Conservation (phyloP, 2,888 invertebrate genomes). For the Leucozona laternaria region DNA sequence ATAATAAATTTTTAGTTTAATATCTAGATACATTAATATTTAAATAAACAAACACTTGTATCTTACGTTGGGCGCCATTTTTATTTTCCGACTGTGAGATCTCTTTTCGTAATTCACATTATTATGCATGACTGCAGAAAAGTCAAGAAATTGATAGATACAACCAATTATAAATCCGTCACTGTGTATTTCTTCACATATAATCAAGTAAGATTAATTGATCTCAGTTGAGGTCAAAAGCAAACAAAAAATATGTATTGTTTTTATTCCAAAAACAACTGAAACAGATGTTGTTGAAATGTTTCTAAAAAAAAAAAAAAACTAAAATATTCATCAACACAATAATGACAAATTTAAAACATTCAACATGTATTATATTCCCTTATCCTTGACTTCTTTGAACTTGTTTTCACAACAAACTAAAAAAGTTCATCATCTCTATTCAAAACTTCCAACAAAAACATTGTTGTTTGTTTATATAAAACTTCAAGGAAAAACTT, state of each 20-base stretch:
- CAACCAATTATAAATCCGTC: not conserved
- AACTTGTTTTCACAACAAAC: not conserved
- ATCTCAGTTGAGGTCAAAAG: slow-evolving; percentile 44
- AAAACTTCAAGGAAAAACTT: slow-evolving; percentile 6
- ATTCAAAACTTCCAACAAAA: not conserved
- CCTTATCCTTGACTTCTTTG: not conserved
- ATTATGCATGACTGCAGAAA: not conserved
- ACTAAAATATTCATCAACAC: not conserved
- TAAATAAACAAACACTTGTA: not conserved
- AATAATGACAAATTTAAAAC: not conserved
- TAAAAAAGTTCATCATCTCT: slow-evolving; percentile 2
- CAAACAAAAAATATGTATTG: not conserved
- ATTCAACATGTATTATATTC: not conserved
- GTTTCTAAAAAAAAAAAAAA: not conserved
- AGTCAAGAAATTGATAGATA: not conserved
- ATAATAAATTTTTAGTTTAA: not conserved
- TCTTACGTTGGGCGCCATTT: not conserved
- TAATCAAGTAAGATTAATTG: slow-evolving; percentile 61
- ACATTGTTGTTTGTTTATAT: not conserved
- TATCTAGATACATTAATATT: too few relatives aligned
- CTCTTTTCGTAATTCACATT: not conserved
- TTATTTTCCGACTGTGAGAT: not conserved
- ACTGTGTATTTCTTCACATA: slow-evolving; percentile 4
- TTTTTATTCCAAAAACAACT: not conserved
- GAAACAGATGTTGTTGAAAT: not conserved